These are phyloP conservation scores for Temnothorax rugatulus DNA, from an alignment of 2,888 invertebrate genomes.

Conservation along the genomic window DNA sequence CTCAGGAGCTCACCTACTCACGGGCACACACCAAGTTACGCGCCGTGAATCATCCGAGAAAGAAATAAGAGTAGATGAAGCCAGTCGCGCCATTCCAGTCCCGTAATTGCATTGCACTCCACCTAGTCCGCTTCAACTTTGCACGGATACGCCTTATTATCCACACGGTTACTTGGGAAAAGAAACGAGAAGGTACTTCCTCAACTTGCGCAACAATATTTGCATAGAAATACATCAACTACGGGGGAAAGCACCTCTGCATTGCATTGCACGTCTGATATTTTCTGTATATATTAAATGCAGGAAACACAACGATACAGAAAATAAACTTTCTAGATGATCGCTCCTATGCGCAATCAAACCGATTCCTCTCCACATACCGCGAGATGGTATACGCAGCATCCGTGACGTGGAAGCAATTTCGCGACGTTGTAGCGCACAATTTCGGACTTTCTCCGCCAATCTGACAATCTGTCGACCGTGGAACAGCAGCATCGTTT, in stretches of 20 bases:
- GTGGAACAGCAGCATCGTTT: conserved; percentile 28
- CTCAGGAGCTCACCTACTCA: conserved; percentile 8
- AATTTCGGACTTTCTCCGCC: conserved; percentile 43
- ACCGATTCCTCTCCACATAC: background rate
- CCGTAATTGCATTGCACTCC: conserved; percentile 51
- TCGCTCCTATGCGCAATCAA: conserved; percentile 18
- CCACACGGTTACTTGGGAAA: conserved; percentile 45
- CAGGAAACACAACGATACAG: background rate
- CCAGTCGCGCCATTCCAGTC: conserved; percentile 47
- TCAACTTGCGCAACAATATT: conserved; percentile 47
- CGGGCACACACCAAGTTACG: conserved; percentile 1
- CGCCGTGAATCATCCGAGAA: conserved; percentile 48
- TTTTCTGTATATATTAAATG: background rate
- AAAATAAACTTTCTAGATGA: conserved; percentile 28
- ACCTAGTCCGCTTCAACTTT: conserved; percentile 47
- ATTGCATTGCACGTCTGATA: conserved; percentile 14
- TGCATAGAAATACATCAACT: conserved; percentile 52
- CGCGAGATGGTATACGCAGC: conserved; percentile 2
- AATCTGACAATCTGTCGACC: conserved; percentile 39
- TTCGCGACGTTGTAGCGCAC: conserved; percentile 19
- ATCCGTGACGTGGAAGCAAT: conserved; percentile 18
- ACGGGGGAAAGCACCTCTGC: conserved; percentile 29
- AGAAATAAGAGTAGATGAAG: conserved; percentile 55
- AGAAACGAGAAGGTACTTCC: conserved; percentile 38
- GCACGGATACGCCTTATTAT: conserved; percentile 50